Evolutionary conservation across 2,888 invertebrate species (phyloP).

Genomic region (Drosophila affinis): DNA sequence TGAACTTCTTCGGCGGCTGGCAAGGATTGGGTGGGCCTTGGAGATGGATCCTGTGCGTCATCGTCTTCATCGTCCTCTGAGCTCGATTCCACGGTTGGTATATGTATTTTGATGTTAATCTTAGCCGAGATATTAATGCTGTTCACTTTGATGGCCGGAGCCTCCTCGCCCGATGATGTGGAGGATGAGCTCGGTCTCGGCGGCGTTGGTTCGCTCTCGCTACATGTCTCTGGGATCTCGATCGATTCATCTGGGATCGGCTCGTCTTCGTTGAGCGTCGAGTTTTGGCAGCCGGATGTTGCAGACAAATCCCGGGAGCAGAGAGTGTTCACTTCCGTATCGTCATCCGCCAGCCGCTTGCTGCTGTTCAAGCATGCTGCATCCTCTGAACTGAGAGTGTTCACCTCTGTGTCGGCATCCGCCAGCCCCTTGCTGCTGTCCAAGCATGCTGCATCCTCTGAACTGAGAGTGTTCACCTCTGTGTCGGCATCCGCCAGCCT

Average conservation of each 20-base stretch:
- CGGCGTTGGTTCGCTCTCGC: conserved; percentile 58
- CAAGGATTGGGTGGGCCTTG: conserved; percentile 5
- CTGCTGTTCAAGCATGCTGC: conserved; percentile 20
- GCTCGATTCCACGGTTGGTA: conserved; percentile 65
- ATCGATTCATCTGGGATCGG: conserved; percentile 73
- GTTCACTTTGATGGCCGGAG: conserved; percentile 69
- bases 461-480: conserved; percentile 45
- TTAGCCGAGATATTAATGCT: conserved; percentile 83
- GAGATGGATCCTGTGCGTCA: conserved; percentile 7
- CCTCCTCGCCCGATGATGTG: neutral
- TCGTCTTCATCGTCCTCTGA: conserved; percentile 45
- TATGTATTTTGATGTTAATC: conserved; percentile 82
- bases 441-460: conserved; percentile 2
- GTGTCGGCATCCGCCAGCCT: conserved; percentile 56
- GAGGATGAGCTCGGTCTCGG: neutral
- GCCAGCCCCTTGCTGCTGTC: conserved; percentile 50
- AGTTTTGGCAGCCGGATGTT: conserved; percentile 11
- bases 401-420: conserved; percentile 50
- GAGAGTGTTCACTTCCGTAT: conserved; percentile 46
- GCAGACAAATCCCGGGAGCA: conserved; percentile 14
- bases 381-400: conserved; percentile 41
- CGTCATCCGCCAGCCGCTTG: conserved; percentile 52
- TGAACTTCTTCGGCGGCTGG: neutral
- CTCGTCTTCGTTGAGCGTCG: conserved; percentile 25
- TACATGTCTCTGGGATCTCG: conserved; percentile 79